A percentile compares a stretch with the other conserved stretches of the same genome.
These are phyloP conservation scores for Forbesichthys agassizii DNA, from an alignment of 2,113 vertebrate genomes.

Conservation along the genomic window DNA sequence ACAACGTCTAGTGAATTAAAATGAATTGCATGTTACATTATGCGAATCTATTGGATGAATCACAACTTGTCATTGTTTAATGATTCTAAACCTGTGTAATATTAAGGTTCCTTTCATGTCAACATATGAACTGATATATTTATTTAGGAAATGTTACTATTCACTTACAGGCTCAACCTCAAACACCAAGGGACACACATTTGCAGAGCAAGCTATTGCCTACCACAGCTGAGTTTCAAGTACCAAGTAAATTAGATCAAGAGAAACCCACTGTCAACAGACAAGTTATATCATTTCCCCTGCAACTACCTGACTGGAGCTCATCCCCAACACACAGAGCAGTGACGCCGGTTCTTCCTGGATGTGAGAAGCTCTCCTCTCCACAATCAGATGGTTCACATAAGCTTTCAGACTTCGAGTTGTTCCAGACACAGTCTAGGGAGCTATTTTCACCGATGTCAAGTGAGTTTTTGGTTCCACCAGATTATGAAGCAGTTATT, in stretches of 20 bases:
- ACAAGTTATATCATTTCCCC: constrained; percentile 6
- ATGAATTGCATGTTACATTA: constrained; percentile 13
- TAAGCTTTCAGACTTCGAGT: constrained; percentile 10
- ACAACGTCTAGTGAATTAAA: neutral
- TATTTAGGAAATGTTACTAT: constrained; percentile 49
- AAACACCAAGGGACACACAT: constrained; percentile 46
- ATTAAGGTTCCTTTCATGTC: neutral
- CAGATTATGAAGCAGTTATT: constrained; percentile 51
- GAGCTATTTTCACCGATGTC: constrained; percentile 49
- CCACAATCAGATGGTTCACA: neutral
- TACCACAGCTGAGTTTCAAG: constrained; percentile 2
- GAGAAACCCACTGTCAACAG: constrained; percentile 9
- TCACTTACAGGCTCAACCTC: constrained; percentile 60
- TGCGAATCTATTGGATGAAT: neutral
- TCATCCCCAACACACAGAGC: constrained; percentile 59
- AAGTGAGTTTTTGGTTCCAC: constrained; percentile 41
- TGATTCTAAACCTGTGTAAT: constrained; percentile 12
- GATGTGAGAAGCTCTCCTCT: neutral
- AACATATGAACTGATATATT: neutral
- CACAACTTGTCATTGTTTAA: neutral
- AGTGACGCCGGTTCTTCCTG: constrained; percentile 57
- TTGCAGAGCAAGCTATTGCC: constrained; percentile 15
- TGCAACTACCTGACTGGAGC: constrained; percentile 47
- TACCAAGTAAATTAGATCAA: constrained; percentile 10
- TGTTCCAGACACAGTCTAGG: constrained; percentile 14